phyloP scores from a whole-genome alignment of 2,113 vertebrate species.

The Rhea americana region DNA sequence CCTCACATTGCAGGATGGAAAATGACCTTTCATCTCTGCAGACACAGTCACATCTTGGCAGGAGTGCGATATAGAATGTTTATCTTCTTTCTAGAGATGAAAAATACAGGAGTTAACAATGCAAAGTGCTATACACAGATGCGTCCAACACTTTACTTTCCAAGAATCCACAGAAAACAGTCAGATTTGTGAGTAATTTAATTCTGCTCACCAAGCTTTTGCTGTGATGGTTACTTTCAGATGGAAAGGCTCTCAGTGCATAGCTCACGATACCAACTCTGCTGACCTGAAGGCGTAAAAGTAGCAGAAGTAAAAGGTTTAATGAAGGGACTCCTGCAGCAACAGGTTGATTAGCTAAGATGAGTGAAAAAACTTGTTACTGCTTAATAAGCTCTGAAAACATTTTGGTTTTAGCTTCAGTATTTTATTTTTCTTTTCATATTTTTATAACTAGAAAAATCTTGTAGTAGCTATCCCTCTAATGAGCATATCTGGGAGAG shows the following conservation, averaged over 20 bases:
- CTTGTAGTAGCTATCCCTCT: neutral
- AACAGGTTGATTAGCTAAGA: neutral
- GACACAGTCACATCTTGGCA: neutral
- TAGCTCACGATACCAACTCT: neutral
- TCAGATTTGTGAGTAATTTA: neutral
- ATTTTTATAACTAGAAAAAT: neutral
- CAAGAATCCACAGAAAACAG: neutral
- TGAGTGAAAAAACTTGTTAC: neutral
- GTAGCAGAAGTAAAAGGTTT: neutral
- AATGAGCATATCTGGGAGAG: neutral
- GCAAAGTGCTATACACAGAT: neutral
- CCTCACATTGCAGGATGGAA: neutral
- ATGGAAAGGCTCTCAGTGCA: neutral
- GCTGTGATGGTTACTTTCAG: neutral
- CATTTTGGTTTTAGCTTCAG: neutral
- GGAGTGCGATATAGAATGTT: neutral
- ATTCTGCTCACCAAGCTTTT: neutral
- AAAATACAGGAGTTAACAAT: neutral
- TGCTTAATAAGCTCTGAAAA: slow-evolving; percentile 2
- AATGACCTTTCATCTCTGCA: neutral
- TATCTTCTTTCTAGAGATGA: neutral
- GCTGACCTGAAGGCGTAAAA: neutral
- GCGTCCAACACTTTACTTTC: neutral
- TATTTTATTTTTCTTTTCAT: neutral
- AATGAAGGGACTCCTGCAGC: slow-evolving; percentile 11